Conservation (phyloP, 2,113 vertebrate species). For the Platycercus adscitus region DNA sequence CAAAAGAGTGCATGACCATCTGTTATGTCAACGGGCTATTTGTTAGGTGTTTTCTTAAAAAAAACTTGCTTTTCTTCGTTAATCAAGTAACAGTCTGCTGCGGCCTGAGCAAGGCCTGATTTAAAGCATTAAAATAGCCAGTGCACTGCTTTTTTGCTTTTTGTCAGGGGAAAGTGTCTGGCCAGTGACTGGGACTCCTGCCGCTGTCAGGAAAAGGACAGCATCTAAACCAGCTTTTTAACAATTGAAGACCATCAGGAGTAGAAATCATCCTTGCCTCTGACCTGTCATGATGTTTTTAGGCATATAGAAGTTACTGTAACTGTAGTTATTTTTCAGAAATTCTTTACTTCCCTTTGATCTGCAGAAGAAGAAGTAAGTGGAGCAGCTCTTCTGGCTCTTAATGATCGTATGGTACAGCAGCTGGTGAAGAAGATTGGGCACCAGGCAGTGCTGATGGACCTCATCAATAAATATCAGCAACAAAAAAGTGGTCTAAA, state of each 20-base stretch:
- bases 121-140: neutral
- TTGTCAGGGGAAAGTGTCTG: neutral
- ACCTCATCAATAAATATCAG: slow-evolving; percentile 74
- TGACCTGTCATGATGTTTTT: neutral
- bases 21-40: neutral
- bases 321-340: neutral
- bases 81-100: neutral
- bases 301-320: neutral
- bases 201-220: neutral
- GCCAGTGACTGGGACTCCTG: neutral
- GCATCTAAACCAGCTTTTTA: neutral
- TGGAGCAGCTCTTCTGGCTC: slow-evolving; percentile 74
- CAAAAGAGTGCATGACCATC: neutral
- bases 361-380: slow-evolving; percentile 76
- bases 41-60: neutral
- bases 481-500: slow-evolving; percentile 2
- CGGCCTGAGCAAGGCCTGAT: neutral
- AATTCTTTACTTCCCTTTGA: neutral
- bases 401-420: slow-evolving; percentile 78
- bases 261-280: neutral
- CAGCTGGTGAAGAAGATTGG: slow-evolving; percentile 80
- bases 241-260: neutral
- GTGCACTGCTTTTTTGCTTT: neutral
- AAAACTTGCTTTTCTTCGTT: neutral
- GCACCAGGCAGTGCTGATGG: slow-evolving; percentile 77